A percentile compares a stretch with the other conserved stretches of the same genome.
These are phyloP conservation scores for Pemphigus obesinymphae DNA, from an alignment of 1,140 invertebrate species.

Conservation along the genomic window DNA sequence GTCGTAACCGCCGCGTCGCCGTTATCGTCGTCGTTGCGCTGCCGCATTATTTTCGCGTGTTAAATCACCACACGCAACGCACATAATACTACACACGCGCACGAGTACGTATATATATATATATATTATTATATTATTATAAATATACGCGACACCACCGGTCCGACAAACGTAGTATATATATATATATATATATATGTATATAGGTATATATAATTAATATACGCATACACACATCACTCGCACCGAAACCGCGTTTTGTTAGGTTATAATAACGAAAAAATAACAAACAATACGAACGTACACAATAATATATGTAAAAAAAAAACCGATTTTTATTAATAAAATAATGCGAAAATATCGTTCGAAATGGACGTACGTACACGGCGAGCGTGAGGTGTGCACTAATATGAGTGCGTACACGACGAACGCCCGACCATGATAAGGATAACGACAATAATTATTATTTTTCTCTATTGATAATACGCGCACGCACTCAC, in stretches of 20 bases:
- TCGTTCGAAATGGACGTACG: background rate
- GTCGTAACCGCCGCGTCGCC: background rate
- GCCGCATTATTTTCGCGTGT: constrained; percentile 25
- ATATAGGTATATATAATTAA: no score
- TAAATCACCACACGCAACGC: constrained; percentile 22
- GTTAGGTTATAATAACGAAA: background rate
- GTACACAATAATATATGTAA: no score
- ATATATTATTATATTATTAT: no score
- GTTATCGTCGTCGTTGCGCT: background rate
- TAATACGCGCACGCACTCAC: background rate
- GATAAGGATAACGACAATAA: constrained; percentile 11
- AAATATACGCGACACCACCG: background rate
- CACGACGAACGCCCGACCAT: background rate
- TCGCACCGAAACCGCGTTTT: background rate
- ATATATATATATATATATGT: no score
- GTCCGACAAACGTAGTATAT: no score
- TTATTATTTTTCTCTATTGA: background rate
- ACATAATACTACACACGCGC: background rate
- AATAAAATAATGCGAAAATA: no score
- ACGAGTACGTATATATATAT: no score
- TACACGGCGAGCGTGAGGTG: background rate
- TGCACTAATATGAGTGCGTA: background rate
- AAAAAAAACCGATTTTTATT: background rate
- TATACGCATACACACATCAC: no score
- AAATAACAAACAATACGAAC: background rate